Base-by-base conservation (phyloP, 2,888 invertebrate species). In the Nipponacmea schrenckii region DNA sequence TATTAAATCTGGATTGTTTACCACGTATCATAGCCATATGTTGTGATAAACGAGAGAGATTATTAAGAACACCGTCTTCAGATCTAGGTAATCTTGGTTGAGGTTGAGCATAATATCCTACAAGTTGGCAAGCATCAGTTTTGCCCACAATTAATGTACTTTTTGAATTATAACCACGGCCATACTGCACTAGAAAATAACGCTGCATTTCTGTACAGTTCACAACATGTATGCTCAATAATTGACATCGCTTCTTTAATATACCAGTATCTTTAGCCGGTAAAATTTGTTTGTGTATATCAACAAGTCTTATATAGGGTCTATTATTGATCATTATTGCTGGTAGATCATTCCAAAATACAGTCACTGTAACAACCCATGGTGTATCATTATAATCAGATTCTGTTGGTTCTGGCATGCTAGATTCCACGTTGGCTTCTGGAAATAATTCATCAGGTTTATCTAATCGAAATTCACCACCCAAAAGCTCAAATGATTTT, bases 231-330 rank as follows among this genome's bases (percentile, higher is more conserved):
- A 88, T 84, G 15, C 82, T 83, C 79, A 89, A 80, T 69, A 87
- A 80, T 79, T 85, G 85, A 70, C 87, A 87, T 2, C 89, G 80
- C 75, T 88, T 88, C 78, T 89, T 89, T 67, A 89, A 77, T 68
- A 89, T 86, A 31, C 88, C 89, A 2, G 89, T 89, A 74, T 88
- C 88, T 77, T 89, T 89, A 39, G 88, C 87, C 31, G 89, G 89
- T 70, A 89, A 76, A 62, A 88, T 86, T 78, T 89, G 89, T 76
- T 87, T 87, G 77, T 88, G 87, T 70, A 89, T 88, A 74, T 89
- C 89, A 4, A 89, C 88, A 68, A 89, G 77, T 24, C 89, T 78
- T 4, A 89, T 84, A 79, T 79, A 86, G 24, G 87, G 85, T 70
- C 82, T 75, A 46, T 84, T 86, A 64, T 84, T 82, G 56, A 88